phyloP scores from a whole-genome alignment of 1,140 invertebrate genomes.

The Propsilocerus akamusi region DNA sequence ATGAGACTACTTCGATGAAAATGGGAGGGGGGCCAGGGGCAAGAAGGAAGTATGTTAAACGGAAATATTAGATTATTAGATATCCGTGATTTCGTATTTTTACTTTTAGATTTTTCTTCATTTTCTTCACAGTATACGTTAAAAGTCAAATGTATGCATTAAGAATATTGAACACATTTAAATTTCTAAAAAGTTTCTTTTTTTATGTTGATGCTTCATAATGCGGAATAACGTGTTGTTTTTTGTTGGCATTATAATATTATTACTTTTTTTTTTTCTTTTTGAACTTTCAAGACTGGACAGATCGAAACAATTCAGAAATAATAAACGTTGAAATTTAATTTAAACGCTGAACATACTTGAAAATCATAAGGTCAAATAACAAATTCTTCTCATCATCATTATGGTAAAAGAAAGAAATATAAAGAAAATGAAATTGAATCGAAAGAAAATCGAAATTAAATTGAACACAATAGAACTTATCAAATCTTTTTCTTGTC shows the following conservation, averaged over 20 bases:
- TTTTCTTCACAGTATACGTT: no score
- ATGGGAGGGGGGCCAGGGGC: neutral
- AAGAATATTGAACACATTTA: constrained; percentile 3
- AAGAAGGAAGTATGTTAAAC: neutral
- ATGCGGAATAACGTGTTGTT: neutral
- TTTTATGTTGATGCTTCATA: neutral
- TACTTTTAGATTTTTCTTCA: neutral
- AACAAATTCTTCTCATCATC: no score
- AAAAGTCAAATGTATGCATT: no score
- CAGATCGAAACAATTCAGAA: no score
- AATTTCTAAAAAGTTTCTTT: constrained; percentile 2
- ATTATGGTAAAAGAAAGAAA: neutral
- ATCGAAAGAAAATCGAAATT: neutral
- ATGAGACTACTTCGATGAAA: no score
- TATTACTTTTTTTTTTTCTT: neutral
- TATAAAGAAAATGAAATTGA: neutral
- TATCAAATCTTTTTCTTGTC: neutral
- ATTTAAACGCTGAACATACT: no score
- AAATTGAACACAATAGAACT: neutral
- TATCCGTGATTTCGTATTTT: neutral
- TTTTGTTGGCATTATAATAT: no score
- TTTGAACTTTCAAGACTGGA: no score
- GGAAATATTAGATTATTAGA: neutral
- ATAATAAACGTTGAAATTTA: no score
- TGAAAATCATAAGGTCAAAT: no score